A percentile compares a stretch with the other conserved stretches of the same genome.
Conservation (phyloP, 2,113 vertebrate species). For the Coptodon rendalli region DNA sequence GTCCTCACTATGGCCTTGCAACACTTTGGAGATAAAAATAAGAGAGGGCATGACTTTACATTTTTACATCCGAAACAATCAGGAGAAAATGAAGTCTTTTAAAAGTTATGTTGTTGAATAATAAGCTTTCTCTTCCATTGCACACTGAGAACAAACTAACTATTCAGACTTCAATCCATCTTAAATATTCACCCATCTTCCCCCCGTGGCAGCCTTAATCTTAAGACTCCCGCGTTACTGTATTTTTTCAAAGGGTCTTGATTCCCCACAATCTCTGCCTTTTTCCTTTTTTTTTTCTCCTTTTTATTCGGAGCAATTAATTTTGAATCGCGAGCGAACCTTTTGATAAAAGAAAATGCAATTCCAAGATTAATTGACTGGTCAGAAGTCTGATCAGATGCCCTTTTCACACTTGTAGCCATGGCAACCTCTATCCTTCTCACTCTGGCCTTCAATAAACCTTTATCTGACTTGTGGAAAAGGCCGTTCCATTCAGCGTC, state of each 20-base stretch:
- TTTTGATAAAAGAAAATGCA: slow-evolving; percentile 38
- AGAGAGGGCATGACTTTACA: background rate
- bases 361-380: slow-evolving; percentile 66
- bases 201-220: slow-evolving; percentile 25
- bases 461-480: slow-evolving; percentile 57
- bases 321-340: slow-evolving; percentile 24
- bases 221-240: slow-evolving; percentile 4
- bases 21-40: background rate
- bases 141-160: slow-evolving; percentile 14
- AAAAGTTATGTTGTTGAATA: slow-evolving; percentile 2
- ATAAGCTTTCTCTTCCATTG: background rate
- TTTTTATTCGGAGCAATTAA: slow-evolving; percentile 21
- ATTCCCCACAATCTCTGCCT: background rate
- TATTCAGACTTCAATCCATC: slow-evolving; percentile 40
- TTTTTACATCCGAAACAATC: background rate
- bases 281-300: background rate
- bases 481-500: slow-evolving; percentile 63
- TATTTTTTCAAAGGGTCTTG: slow-evolving; percentile 8
- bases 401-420: slow-evolving; percentile 67
- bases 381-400: slow-evolving; percentile 62
- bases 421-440: slow-evolving; percentile 51
- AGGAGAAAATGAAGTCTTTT: background rate
- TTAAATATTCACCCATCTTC: slow-evolving; percentile 40
- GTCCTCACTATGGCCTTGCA: background rate
- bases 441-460: slow-evolving; percentile 54